Conservation (phyloP, 2,888 invertebrate species). For the Cremastobaeus sp. region DNA sequence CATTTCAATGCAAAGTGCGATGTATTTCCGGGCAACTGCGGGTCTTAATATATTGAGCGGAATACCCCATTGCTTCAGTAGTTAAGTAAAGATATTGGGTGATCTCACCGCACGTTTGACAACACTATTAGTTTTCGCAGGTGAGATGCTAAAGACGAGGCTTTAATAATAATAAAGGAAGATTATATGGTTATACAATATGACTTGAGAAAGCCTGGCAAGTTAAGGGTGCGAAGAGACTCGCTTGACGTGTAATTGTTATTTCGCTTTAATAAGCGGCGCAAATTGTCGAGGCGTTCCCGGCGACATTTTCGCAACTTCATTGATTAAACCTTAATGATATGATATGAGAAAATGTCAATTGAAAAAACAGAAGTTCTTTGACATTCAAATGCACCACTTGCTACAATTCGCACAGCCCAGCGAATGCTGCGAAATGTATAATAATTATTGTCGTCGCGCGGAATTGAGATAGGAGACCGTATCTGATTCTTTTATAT, state of each 20-base stretch:
- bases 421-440: background rate
- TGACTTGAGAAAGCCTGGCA: constrained; percentile 2
- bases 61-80: constrained; percentile 62
- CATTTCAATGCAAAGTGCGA: constrained; percentile 65
- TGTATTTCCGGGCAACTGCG: constrained; percentile 59
- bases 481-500: constrained; percentile 34
- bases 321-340: too few relatives aligned
- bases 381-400: too few relatives aligned
- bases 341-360: too few relatives aligned
- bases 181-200: constrained; percentile 24
- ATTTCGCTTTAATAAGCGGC: background rate
- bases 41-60: constrained; percentile 54
- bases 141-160: constrained; percentile 41
- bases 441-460: constrained; percentile 7
- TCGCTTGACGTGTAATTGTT: background rate
- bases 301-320: background rate
- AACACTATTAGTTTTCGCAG: constrained; percentile 57
- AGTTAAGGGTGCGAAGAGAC: background rate
- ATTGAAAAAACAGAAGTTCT: too few relatives aligned
- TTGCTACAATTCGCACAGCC: constrained; percentile 1
- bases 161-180: constrained; percentile 50
- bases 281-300: too few relatives aligned
- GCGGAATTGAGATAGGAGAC: constrained; percentile 17
- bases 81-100: constrained; percentile 62
- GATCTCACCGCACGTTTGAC: constrained; percentile 54